Conservation (phyloP, 2,888 invertebrate genomes). For the Nezara viridula region DNA sequence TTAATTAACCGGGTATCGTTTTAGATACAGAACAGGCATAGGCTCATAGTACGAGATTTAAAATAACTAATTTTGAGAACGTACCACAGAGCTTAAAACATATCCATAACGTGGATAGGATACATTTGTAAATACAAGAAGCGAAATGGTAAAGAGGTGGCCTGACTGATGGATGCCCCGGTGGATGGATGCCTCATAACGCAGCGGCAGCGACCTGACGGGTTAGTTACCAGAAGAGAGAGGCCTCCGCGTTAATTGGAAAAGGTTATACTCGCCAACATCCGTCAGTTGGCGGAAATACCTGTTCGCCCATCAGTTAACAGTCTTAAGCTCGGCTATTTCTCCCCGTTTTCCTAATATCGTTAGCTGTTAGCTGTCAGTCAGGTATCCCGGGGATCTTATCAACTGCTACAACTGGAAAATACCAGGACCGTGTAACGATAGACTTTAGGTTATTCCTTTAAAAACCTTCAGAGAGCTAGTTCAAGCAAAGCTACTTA, state of each 20-base stretch:
- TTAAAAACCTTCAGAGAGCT: no score
- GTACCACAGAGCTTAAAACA: not conserved
- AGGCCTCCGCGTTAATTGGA: constrained; percentile 31
- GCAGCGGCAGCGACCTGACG: constrained; percentile 5
- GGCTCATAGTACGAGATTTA: no score
- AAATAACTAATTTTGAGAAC: no score
- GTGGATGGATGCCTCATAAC: not conserved
- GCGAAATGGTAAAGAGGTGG: not conserved
- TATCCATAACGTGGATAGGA: not conserved
- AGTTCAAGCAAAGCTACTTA: no score
- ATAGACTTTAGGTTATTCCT: no score
- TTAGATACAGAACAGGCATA: no score
- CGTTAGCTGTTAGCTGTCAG: not conserved
- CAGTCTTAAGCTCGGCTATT: constrained; percentile 28
- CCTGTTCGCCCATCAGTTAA: constrained; percentile 24
- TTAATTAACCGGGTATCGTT: no score
- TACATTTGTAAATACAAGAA: not conserved
- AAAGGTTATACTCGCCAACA: constrained; percentile 40
- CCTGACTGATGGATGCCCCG: constrained; percentile 1
- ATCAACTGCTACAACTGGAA: not conserved
- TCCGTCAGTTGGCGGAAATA: constrained; percentile 29
- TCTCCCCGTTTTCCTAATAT: constrained; percentile 37
- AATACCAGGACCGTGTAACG: not conserved
- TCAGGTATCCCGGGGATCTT: not conserved
- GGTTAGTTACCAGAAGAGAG: constrained; percentile 35